Conservation (phyloP, 92 coral and sea anemone species). For the Paragorgia papillata region DNA sequence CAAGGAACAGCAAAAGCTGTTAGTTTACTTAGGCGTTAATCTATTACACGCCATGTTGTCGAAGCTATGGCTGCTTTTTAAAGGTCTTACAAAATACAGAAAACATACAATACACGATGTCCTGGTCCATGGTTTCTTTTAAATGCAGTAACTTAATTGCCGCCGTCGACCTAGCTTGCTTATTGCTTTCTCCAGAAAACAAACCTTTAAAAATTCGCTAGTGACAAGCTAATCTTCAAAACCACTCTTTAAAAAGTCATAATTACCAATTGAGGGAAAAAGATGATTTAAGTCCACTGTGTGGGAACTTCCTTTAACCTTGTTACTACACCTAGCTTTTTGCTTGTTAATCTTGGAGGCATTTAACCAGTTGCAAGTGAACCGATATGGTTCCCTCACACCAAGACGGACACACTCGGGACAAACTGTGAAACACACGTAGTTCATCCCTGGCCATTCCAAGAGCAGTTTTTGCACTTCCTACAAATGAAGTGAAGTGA, state of each 20-base stretch:
- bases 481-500: slow-evolving; percentile 35
- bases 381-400: slow-evolving; percentile 51
- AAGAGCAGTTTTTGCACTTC: slow-evolving; percentile 70
- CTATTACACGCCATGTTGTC: too few species aligned
- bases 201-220: too few species aligned
- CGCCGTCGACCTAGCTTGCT: too few species aligned
- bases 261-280: slow-evolving; percentile 32
- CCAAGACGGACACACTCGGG: slow-evolving; percentile 68
- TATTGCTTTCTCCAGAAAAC: too few species aligned
- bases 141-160: too few species aligned
- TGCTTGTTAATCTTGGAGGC: slow-evolving; percentile 11
- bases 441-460: slow-evolving; percentile 82
- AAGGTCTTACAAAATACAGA: too few species aligned
- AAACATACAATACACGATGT: too few species aligned
- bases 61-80: too few species aligned
- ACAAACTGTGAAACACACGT: slow-evolving; percentile 69
- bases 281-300: slow-evolving; percentile 34
- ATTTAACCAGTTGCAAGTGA: slow-evolving; percentile 73
- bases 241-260: slow-evolving; percentile 3
- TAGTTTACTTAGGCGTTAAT: too few species aligned
- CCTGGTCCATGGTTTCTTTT: too few species aligned
- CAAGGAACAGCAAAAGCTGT: too few species aligned
- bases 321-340: slow-evolving; percentile 7
- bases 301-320: not conserved
- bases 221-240: too few species aligned